Evolutionary conservation across 2,113 vertebrate genomes (phyloP).

Genomic region (Melanerpes formicivorus): DNA sequence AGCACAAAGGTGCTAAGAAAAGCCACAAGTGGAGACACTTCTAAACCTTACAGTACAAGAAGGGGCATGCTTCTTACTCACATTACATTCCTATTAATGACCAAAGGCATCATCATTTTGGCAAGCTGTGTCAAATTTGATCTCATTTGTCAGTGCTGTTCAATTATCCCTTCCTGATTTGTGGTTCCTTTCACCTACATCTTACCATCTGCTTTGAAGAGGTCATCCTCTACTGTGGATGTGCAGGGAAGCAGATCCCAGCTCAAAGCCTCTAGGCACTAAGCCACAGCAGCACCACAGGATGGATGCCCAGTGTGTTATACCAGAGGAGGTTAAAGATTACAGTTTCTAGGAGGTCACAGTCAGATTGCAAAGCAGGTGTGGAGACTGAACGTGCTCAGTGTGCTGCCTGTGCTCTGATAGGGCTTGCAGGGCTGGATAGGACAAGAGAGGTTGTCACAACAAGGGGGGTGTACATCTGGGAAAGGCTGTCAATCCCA

Average conservation of each 20-base stretch:
- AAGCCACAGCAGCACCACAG: neutral
- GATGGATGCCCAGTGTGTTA: neutral
- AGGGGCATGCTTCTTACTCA: neutral
- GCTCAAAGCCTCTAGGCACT: neutral
- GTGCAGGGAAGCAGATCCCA: neutral
- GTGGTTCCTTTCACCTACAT: neutral
- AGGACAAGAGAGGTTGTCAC: neutral
- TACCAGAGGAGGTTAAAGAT: neutral
- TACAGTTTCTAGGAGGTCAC: neutral
- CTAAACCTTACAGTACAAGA: neutral
- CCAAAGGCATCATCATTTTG: neutral
- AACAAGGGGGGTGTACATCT: rapidly evolving
- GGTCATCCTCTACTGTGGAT: neutral
- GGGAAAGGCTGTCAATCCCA: neutral
- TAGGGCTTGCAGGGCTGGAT: neutral
- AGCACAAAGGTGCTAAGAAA: neutral
- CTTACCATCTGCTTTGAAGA: neutral
- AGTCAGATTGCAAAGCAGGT: neutral
- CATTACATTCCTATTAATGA: neutral
- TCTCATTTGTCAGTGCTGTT: neutral
- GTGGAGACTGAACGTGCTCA: neutral
- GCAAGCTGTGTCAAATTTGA: neutral
- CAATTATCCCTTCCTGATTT: neutral
- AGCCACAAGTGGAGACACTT: neutral
- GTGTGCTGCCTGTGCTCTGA: rapidly evolving